These are phyloP conservation scores for Cantharis rufa DNA, from an alignment of 2,888 invertebrate species.

Conservation along the genomic window DNA sequence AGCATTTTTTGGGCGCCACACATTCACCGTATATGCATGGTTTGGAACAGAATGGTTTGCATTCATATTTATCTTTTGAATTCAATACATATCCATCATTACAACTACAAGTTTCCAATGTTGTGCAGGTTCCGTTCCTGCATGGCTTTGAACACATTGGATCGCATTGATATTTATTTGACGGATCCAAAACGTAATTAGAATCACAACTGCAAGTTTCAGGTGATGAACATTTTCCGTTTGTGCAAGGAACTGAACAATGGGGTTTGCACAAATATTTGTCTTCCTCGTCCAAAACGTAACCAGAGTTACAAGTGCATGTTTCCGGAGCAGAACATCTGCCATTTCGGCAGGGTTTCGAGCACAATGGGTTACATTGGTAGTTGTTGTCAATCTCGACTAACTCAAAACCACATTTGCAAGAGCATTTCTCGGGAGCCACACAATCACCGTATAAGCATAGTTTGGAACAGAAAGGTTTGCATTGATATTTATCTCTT, in stretches of 20 bases:
- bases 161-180: background rate
- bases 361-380: conserved; percentile 36
- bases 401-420: conserved; percentile 59
- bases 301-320: background rate
- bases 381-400: conserved; percentile 50
- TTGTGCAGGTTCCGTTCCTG: conserved; percentile 47
- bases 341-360: conserved; percentile 27
- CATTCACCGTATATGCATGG: conserved; percentile 55
- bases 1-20: conserved; percentile 46
- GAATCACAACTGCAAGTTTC: conserved; percentile 50
- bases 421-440: conserved; percentile 50
- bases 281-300: background rate
- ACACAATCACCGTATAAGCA: conserved; percentile 54
- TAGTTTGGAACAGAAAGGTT: conserved; percentile 38
- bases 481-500: conserved; percentile 28
- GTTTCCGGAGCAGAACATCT: conserved; percentile 4
- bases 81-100: conserved; percentile 52
- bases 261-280: conserved; percentile 30
- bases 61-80: conserved; percentile 27
- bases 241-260: conserved; percentile 35
- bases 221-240: conserved; percentile 48
- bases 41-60: conserved; percentile 38
- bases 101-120: conserved; percentile 52
- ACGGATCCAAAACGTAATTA: conserved; percentile 3
- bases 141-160: conserved; percentile 35